Base-by-base conservation (phyloP, 2,113 vertebrate species). In the cat (Felis catus) region DNA sequence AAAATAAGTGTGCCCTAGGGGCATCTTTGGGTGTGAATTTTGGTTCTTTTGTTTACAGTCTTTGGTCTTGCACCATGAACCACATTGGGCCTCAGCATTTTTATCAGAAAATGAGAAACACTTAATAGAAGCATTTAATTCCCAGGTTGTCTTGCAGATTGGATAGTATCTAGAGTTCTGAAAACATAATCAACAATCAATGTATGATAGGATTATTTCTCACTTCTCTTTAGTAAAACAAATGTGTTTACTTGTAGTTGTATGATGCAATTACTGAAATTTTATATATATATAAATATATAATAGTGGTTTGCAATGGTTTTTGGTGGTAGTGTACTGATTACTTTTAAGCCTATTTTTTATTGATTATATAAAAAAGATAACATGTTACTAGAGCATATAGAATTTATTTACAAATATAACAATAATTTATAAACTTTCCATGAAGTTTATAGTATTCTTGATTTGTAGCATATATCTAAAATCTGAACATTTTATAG, bases 401-500 rank as follows among this genome's bases (percentile, higher is more conserved):
- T 39, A 15, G 4, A 76, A 93, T 1, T 48, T 92, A 63, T 45
- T 23, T 53, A 13, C 89, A 36, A 74, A 90, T 53, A 5, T 31
- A 71, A 58, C 11, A 78, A 76, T 3, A 89, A 36, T 84, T 93
- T 19, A 65, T 81, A 89, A 61, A 74, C 41, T 70, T 88, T 74
- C 29, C 15, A 19, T 39, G 18, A 41, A 48, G 19, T 68, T 80
- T 63, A 58, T 85, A 41, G 5, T 83, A 84, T 88, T 91, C 19
- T 55, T 83, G 18, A 58, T 91, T 53, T 58, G 61, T 80, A 18
- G 41, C 21, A 70, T n/a, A 65, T 68, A 68, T 10, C 27, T 94
- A 86, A 84, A 65, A 92, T 76, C 16, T 95, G 39, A 89, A 45
- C 6, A 68, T 78, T 94, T 96, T 95, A 76, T 68, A 85, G 11